Evolutionary conservation across 2,888 invertebrate species (phyloP), one percentile per base, ranked within the genome.

Genomic region (Graphium colonna): DNA sequence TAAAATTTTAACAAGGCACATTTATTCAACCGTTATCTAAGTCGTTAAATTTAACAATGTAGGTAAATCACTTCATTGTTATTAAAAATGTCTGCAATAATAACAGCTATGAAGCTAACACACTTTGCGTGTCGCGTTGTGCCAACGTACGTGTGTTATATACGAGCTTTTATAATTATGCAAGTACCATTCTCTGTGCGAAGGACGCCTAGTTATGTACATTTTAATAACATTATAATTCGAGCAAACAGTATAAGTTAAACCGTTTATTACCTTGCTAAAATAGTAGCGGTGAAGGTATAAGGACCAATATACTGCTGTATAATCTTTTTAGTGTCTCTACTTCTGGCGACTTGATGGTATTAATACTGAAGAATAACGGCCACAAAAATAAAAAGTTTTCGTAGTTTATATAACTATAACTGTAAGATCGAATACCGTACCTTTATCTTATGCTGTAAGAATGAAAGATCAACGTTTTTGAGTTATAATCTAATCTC

Each of bases 31-130:
- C 56, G 55, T 57, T 60, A 56, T 60, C 60, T 54, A 61, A 60
- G 54, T 57, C 58, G 58, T 65, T 68, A 72, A 72, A 70, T 73
- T 71, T 69, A 71, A 68, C 68, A 68, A 67, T 67, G 66, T 77
- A 80, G 82, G 82, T 74, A 83, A 84, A 83, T 79, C 65, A 72
- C 75, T 79, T 77, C 69, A 78, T 75, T 75, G 69, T 69, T 69
- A 62, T 67, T 57, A 63, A 69, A 67, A 57, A 57, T 55, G 48
- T 56, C 56, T 50, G 56, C 57, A 56, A 60, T 66, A 65, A 67
- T 61, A 64, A 64, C 61, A 55, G 60, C 61, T 63, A 69, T 68
- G 65, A 69, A 64, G 60, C 61, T 62, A 65, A 65, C 66, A 67
- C 56, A 60, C 59, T 64, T 74, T 65, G 75, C 72, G 66, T 71